Evolutionary conservation across 2,113 vertebrate species (phyloP), one percentile per base, ranked within the genome.

Genomic region (Gobiocypris rarus): DNA sequence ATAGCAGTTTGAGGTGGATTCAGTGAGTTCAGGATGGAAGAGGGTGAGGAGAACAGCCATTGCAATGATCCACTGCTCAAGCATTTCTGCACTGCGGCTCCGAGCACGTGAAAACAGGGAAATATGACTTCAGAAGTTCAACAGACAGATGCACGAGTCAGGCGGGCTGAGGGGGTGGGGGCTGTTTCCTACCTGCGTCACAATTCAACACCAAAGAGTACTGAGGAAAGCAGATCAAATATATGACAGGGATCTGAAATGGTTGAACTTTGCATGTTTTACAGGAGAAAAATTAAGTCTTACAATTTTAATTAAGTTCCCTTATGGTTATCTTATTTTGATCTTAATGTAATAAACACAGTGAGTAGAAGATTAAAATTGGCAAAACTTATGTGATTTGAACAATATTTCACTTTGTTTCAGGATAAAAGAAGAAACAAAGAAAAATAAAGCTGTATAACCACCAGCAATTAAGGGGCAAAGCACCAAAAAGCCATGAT

Each of bases 61-160:
- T 14, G 75, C 56, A 28, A 74, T 5, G 5, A 85, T 80, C 84
- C 75, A 43, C 48, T 75, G 19, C 69, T 80, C n/a, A 3, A 70
- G 59, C 86, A 87, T 87, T n/a, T 83, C 81, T 80, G 75, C 50
- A 52, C 28, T 58, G 69, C 70, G 81, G 56, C 26, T 28, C 67
- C 4, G 38, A 24, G 73, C 65, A 85, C 70, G 34, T 83, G 80
- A 83, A 13, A 83, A 70, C 41, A 85, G 17, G 58, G 52, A 5
- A 43, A 67, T 52, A 52, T 52, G 59, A 65, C 17, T 24, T 31
- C 74, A 56, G 28, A 38, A 10, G 2, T 58, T 38, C 56, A n/a
- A 56, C 50, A 56, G 52, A 41, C 31, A 56, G 76, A 61, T 17
- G 38, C 65, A n/a, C 56, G 50, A 5, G 81, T 69, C 56, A 67